phyloP scores from a whole-genome alignment of 2,797 vertebrate species.

The Rhabdomys pumilio region DNA sequence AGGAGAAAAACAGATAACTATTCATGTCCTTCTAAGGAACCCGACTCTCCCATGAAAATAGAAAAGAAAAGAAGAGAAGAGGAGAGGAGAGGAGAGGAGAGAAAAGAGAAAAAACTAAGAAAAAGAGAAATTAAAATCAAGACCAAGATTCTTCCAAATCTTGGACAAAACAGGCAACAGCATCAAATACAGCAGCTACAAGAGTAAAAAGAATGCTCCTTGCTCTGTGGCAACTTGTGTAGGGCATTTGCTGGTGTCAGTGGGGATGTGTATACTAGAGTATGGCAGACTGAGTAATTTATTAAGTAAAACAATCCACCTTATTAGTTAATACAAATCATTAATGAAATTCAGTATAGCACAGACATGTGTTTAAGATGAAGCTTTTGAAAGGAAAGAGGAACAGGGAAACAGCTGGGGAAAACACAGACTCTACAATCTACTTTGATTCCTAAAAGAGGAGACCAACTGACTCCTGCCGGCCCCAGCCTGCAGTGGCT shows the following conservation, averaged over 20 bases:
- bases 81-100: no score
- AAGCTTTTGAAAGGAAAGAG: neutral
- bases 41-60: neutral
- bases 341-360: neutral
- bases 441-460: neutral
- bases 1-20: no score
- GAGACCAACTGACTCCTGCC: neutral
- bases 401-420: neutral
- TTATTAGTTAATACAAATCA: neutral
- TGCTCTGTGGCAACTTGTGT: neutral
- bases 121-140: neutral
- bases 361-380: neutral
- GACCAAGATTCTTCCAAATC: neutral
- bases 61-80: neutral
- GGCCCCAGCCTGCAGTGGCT: neutral
- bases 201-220: neutral
- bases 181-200: neutral
- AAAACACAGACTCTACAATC: neutral
- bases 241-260: neutral
- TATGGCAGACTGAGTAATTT: neutral
- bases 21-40: neutral
- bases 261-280: neutral
- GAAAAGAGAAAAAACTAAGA: neutral
- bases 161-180: neutral
- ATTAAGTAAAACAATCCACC: neutral